Base-by-base conservation (phyloP, 2,113 vertebrate genomes). In the Tricholaema leucomelas region DNA sequence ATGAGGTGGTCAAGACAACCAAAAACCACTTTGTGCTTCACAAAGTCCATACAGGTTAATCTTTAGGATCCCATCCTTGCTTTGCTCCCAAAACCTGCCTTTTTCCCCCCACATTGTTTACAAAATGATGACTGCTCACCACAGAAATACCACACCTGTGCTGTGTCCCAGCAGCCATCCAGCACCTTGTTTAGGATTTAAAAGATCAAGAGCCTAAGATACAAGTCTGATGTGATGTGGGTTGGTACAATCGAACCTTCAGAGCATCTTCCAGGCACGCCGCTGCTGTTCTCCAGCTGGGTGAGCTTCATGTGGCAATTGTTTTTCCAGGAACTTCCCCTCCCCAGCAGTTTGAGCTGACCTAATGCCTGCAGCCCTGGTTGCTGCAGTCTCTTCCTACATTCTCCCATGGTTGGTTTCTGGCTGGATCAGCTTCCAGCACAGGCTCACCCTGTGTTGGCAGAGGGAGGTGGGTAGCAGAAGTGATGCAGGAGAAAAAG, bases 401-500 rank as follows among this genome's bases (percentile, higher is more conserved):
- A 2, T 3, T 11, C 17, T 8, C 1, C 5, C 16, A 3, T 0
- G 10, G 9, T 4, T 12, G 3, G 18, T 5, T 60, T 33, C 20
- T 0, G 4, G 50, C 35, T 6, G 50, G 60, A 16, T 5, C 23
- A 1, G 31, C n/a, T 48, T 24, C 56, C 56, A 31, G 31, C 56
- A 58, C 56, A n/a, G 18, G 31, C 56, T 58, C 56, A 55, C 54
- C 28, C 15, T 44, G 28, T 14, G 28, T 17, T 55, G 54, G 54
- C 54, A 55, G 27, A 55, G 15, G 31, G 19, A 59, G 56, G 31
- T 31, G 25, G 21, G 25, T 52, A 48, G 46, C 46, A 48, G 20
- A 48, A 48, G 50, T 55, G 28, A 28, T 28, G 27, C 52, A 28
- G 27, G 31, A n/a, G 12, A 33, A 24, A 15, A 17, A 23, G 72